A percentile compares a stretch with the other conserved stretches of the same genome.
These are phyloP conservation scores for Australoheros scitulus DNA, from an alignment of 2,113 vertebrate species.

Conservation along the genomic window DNA sequence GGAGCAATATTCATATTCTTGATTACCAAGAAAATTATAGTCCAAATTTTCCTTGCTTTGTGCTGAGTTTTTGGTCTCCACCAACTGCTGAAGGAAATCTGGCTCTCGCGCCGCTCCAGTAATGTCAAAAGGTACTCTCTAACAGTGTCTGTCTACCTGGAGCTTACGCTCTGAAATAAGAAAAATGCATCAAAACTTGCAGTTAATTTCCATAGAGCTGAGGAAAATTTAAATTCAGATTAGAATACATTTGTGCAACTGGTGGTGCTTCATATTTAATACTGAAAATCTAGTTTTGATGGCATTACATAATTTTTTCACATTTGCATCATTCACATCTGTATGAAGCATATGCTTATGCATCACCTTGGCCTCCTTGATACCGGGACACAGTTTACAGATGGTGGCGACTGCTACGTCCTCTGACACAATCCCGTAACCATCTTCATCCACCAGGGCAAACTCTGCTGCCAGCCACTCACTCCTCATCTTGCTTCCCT, in stretches of 20 bases:
- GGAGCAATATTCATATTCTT: background rate
- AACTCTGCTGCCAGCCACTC: conserved; percentile 91
- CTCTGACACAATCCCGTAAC: conserved; percentile 93
- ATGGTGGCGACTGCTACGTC: conserved; percentile 90
- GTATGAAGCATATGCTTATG: no score
- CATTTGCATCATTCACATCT: background rate
- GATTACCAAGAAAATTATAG: background rate
- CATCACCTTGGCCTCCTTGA: conserved; percentile 92
- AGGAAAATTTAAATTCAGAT: background rate
- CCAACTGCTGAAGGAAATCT: background rate
- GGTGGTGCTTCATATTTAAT: background rate
- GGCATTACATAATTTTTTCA: background rate
- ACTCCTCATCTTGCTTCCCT: conserved; percentile 86
- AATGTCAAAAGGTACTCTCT: background rate
- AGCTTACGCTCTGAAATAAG: background rate
- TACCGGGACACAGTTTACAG: conserved; percentile 90
- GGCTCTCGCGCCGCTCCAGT: background rate
- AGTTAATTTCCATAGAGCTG: background rate
- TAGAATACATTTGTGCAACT: background rate
- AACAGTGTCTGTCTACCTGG: background rate
- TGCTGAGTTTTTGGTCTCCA: background rate
- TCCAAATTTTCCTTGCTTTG: background rate
- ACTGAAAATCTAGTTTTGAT: background rate
- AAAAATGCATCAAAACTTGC: background rate
- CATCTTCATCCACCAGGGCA: conserved; percentile 87